A percentile compares a stretch with the other conserved stretches of the same genome.
These are phyloP conservation scores for Keiferia lycopersicella DNA, from an alignment of 2,888 invertebrate species.

Conservation along the genomic window DNA sequence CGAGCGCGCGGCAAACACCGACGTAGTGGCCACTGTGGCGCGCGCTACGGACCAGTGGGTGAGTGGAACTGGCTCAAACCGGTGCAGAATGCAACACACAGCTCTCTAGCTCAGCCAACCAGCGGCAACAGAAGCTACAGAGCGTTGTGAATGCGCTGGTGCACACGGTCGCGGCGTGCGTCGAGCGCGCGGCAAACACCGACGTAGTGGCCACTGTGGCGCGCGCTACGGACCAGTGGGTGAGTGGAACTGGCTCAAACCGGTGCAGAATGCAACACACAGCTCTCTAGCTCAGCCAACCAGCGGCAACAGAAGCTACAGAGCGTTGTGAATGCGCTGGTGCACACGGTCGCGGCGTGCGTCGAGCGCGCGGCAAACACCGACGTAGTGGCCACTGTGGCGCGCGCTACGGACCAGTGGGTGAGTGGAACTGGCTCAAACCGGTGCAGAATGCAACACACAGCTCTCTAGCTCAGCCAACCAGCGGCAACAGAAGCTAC, in stretches of 20 bases:
- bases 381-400: constrained; percentile 41
- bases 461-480: constrained; percentile 28
- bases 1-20: constrained; percentile 32
- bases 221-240: no score
- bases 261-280: constrained; percentile 27
- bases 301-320: constrained; percentile 30
- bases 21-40: constrained; percentile 40
- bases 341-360: constrained; percentile 31
- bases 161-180: constrained; percentile 31
- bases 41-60: no score
- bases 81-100: constrained; percentile 28
- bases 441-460: constrained; percentile 27
- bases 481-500: constrained; percentile 30
- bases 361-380: constrained; percentile 34
- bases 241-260: constrained; percentile 11
- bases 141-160: constrained; percentile 31
- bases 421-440: constrained; percentile 2
- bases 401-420: no score
- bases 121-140: constrained; percentile 30
- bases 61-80: constrained; percentile 7
- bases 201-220: constrained; percentile 42
- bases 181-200: constrained; percentile 32
- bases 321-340: constrained; percentile 30
- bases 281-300: constrained; percentile 27
- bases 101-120: constrained; percentile 26